Base-by-base conservation (phyloP, 2,797 vertebrate genomes). In the Aldrovandia affinis region DNA sequence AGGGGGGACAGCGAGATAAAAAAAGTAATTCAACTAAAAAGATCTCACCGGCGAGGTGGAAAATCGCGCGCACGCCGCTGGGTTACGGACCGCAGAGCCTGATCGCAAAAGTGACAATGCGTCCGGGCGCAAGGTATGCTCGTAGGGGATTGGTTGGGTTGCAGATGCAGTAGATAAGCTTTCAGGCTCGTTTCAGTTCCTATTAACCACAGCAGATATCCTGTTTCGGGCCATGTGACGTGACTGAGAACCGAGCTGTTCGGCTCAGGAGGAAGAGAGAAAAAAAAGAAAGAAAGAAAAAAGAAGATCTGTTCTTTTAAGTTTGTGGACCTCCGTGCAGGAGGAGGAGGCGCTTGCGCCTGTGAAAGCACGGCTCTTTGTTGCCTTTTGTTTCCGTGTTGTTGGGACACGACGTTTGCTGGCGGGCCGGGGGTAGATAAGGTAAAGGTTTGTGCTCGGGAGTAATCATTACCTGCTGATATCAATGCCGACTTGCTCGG, bases 191-290 rank as follows among this genome's bases (percentile, higher is more conserved):
- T 93, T 94, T 95, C 91, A 94, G 92, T 90, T 92, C 87, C 90
- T 89, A 94, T 94, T 93, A 94, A 95, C 94, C 95, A n/a, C n/a
- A n/a, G 90, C 94, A 95, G 84, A 92, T 93, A 94, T 96, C 95
- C 95, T 95, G 95, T 94, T 94, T 94, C 93, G 88, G 89, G 89
- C 90, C 93, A n/a, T n/a, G 61, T 12, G 30, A 85, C 86, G 92
- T 95, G 92, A 93, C 80, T 86, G 86, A 92, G 83, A 89, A 89
- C 80, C 88, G 83, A 88, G 81, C 25, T 3, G 52, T 61, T 55
- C 70, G 87, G 88, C 91, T 85, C 73, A 85, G 9, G 42, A 65
- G 85, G 42, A 84, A 33, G n/a, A 30, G 44, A 47, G 78, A 50
- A 86, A 25, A 86, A 36, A 85, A 68, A 50, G 61, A 73, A 14